Base-by-base conservation (phyloP, 2,888 invertebrate species). In the Lottia gigantea region DNA sequence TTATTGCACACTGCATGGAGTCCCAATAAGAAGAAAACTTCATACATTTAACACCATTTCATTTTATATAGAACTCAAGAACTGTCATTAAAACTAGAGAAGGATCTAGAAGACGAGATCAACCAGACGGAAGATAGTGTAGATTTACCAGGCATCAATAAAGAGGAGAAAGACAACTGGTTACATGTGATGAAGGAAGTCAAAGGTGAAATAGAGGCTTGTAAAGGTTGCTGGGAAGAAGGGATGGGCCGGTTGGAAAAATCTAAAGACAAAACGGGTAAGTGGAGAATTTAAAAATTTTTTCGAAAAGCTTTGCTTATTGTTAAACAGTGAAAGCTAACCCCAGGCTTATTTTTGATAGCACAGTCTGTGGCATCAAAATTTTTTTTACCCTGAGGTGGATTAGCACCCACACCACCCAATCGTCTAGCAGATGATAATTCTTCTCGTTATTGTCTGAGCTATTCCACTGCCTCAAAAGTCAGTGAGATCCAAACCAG, bases 221-320 rank as follows among this genome's bases (percentile, higher is more conserved):
- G 85, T 72, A 77, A 77, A 70, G 82, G 81, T 26, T 86, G 85
- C 69, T 83, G 80, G 81, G 82, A 83, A 55, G 83, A 83, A 65
- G 80, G 80, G 46, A 49, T 78, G 16, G 74, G 55, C 61, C 77
- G 80, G 19, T 74, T 82, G 11, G 76, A 79, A 40, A 76, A 72
- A 65, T 16, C 63, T 72, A 23, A 40, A 40, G 40, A 40, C 11
- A 40, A 40, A 40, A 40, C 2, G 2, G 40, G 40, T 40, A 11
- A 40, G 40, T 40, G 40, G 40, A 40, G 11, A 40, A 4, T 4
- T n/a, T n/a, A n/a, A n/a, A n/a, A n/a, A n/a, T n/a, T n/a, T n/a
- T n/a, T n/a, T n/a, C n/a, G n/a, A n/a, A n/a, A n/a, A n/a, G n/a
- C n/a, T n/a, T n/a, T n/a, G n/a, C n/a, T n/a, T n/a, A n/a, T n/a